Evolutionary conservation across 2,888 invertebrate species (phyloP), one percentile per base, ranked within the genome.

Genomic region (Linnaemya vulpina): DNA sequence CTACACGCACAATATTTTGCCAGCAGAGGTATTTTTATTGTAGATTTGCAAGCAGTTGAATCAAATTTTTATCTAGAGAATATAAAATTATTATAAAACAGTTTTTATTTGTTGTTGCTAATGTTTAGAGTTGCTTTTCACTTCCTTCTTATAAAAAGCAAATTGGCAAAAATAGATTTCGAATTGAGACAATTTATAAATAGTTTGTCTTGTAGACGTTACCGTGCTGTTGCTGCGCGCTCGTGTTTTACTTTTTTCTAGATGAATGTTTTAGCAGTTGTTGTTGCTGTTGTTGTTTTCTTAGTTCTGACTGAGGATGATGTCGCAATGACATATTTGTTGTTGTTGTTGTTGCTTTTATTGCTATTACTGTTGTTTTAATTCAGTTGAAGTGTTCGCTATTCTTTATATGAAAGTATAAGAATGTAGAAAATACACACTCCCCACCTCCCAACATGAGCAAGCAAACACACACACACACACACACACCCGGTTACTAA

Each of bases 161-260:
- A 86, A 86, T 86, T 74, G 71, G 76, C 80, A 40, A 86, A 87
- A 87, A 87, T 87, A 87, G 86, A 87, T 84, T 86, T 77, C 81
- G 79, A 85, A 82, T 82, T 85, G 71, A 86, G 87, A 87, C 87
- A 87, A 83, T 81, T 86, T 87, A 87, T 76, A 87, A 87, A 87
- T 87, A 87, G 79, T 73, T 58, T 81, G 53, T 77, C 49, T 82
- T 70, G 76, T 79, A 82, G 82, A 85, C 85, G 79, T 79, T 78
- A 79, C 58, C 74, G 70, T 85, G 60, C 65, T 63, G 68, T 58
- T 76, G 65, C 22, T 71, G 22, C 30, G 8, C 25, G 71, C 46
- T 60, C 38, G 43, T 73, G 43, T 60, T 71, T 65, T 60, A 9
- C n/a, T 38, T 58, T 68, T 70, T 73, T 15, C 11, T 49, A 65